Conservation (phyloP, 2,113 vertebrate species). For the Psephotus haematonotus region DNA sequence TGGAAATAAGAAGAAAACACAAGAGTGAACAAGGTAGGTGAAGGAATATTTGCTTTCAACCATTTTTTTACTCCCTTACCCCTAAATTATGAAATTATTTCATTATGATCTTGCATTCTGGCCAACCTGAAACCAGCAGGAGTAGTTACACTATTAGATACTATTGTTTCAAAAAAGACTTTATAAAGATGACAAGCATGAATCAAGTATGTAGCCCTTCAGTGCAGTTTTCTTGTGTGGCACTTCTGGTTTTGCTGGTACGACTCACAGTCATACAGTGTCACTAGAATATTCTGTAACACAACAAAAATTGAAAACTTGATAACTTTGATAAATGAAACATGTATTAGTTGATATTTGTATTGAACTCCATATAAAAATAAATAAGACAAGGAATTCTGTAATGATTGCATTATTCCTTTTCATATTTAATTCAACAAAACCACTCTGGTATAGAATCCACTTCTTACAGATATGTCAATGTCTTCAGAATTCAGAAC, state of each 20-base stretch:
- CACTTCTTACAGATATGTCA: conserved; percentile 56
- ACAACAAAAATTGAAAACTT: neutral
- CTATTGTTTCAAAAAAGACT: neutral
- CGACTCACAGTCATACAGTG: fast-evolving
- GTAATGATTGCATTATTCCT: conserved; percentile 45
- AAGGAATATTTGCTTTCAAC: neutral
- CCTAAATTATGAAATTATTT: neutral
- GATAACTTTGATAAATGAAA: neutral
- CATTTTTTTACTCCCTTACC: neutral
- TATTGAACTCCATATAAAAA: conserved; percentile 40
- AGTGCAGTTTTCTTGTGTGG: neutral
- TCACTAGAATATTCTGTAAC: neutral
- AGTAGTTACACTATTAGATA: neutral
- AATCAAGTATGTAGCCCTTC: neutral
- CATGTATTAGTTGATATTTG: neutral
- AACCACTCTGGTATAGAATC: conserved; percentile 21
- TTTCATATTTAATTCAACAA: conserved; percentile 72
- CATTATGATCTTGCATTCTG: neutral
- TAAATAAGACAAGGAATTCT: conserved; percentile 35
- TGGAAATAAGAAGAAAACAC: neutral
- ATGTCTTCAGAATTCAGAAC: conserved; percentile 38
- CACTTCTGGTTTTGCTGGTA: neutral
- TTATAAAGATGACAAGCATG: neutral
- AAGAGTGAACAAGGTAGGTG: neutral
- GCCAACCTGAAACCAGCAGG: neutral